These are phyloP conservation scores for Zeus faber DNA, from an alignment of 2,113 vertebrate genomes.

Conservation along the genomic window DNA sequence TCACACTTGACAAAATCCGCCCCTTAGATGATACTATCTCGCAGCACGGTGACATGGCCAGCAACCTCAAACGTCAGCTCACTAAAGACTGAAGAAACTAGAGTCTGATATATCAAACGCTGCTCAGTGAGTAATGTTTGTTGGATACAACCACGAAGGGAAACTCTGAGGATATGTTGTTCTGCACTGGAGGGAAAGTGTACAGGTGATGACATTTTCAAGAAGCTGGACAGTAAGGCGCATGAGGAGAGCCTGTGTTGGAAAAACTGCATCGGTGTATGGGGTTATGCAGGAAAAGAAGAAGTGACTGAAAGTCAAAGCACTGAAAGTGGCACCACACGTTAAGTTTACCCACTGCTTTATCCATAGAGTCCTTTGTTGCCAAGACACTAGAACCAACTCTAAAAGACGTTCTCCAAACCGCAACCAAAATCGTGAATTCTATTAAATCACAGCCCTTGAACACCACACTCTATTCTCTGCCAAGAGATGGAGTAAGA, in stretches of 20 bases:
- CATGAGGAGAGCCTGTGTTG: neutral
- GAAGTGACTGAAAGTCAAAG: neutral
- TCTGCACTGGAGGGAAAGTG: neutral
- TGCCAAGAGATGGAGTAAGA: too few relatives aligned
- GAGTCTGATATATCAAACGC: neutral
- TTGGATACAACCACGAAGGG: neutral
- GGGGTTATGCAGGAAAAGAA: neutral
- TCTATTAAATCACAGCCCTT: too few relatives aligned
- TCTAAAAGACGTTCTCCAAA: too few relatives aligned
- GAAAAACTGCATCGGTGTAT: neutral
- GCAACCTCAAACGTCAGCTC: too few relatives aligned
- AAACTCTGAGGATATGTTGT: slow-evolving; percentile 10
- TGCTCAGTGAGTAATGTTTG: neutral
- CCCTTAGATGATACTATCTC: too few relatives aligned
- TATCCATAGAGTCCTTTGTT: too few relatives aligned
- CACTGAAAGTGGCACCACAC: neutral
- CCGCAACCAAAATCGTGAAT: too few relatives aligned
- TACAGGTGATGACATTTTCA: neutral
- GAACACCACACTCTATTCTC: too few relatives aligned
- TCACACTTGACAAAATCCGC: too few relatives aligned
- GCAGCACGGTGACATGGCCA: too few relatives aligned
- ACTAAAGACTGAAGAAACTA: too few relatives aligned
- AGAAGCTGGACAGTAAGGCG: neutral
- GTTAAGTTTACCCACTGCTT: neutral
- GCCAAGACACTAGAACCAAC: neutral